These are phyloP conservation scores for Drosophila lutescens DNA, from an alignment of 2,888 invertebrate genomes.

Conservation along the genomic window DNA sequence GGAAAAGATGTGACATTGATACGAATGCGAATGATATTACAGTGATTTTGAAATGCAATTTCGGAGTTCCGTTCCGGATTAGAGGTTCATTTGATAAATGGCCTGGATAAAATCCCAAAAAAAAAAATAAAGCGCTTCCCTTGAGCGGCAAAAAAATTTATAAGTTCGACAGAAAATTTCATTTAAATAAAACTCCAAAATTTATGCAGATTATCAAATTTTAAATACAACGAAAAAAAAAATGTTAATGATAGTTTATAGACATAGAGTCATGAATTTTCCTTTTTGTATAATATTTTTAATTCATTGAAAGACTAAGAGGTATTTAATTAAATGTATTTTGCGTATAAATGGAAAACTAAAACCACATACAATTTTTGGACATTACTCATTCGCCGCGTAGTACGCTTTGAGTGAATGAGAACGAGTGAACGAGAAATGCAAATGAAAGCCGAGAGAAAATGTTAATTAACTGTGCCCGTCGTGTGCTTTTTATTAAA, in stretches of 20 bases:
- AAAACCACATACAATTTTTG: neutral
- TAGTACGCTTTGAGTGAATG: constrained; percentile 19
- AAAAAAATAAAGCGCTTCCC: constrained; percentile 5
- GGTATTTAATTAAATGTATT: constrained; percentile 5
- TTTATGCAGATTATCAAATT: neutral
- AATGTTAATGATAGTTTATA: too few species aligned
- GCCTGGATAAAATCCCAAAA: constrained; percentile 15
- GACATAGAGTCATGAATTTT: too few species aligned
- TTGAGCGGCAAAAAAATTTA: neutral
- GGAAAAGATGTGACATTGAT: constrained; percentile 48
- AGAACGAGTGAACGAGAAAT: constrained; percentile 19
- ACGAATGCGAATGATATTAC: constrained; percentile 30
- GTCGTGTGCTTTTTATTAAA: constrained; percentile 61
- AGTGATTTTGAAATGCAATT: constrained; percentile 24
- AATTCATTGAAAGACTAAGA: neutral
- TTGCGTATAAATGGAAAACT: neutral
- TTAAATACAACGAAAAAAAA: neutral
- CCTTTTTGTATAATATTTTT: neutral
- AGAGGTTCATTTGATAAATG: constrained; percentile 34
- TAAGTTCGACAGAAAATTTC: neutral
- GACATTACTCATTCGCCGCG: constrained; percentile 56
- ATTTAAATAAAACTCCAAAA: neutral
- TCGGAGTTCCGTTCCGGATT: constrained; percentile 41
- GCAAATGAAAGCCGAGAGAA: constrained; percentile 30
- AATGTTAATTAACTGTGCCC: constrained; percentile 63